Conservation (phyloP, 2,888 invertebrate genomes). For the Dolichopus griseipennis region DNA sequence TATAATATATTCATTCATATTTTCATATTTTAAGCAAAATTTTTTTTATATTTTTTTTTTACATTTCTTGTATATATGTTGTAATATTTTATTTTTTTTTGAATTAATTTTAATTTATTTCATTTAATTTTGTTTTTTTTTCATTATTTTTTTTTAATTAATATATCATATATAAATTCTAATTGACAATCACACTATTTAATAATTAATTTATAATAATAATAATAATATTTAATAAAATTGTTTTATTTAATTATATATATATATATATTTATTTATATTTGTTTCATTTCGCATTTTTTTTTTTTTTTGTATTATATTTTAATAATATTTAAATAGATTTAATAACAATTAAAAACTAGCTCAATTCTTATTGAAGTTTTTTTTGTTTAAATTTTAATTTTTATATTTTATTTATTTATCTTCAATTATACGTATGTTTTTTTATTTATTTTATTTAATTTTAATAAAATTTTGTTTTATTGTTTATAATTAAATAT, state of each 20-base stretch:
- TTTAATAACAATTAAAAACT: not conserved
- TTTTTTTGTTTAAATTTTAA: not conserved
- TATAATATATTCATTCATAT: not conserved
- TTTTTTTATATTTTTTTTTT: not conserved
- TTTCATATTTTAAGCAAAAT: not conserved
- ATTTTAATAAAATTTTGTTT: not conserved
- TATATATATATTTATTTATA: too few relatives aligned
- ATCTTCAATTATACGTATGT: not conserved
- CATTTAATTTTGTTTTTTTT: not conserved
- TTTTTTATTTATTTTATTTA: too few relatives aligned
- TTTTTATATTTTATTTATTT: not conserved
- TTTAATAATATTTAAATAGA: not conserved
- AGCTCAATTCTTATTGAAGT: not conserved
- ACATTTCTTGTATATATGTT: too few relatives aligned
- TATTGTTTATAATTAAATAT: too few relatives aligned
- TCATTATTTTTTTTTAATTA: not conserved
- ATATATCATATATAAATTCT: not conserved
- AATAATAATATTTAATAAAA: constrained; percentile 1
- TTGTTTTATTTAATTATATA: not conserved
- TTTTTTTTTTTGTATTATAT: not conserved
- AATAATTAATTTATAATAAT: not conserved
- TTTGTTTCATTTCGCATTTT: not conserved
- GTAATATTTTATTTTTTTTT: too few relatives aligned
- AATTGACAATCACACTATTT: constrained; percentile 3
- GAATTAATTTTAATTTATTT: too few relatives aligned